Conservation (phyloP, 2,888 invertebrate species). For the Acleris emargana region DNA sequence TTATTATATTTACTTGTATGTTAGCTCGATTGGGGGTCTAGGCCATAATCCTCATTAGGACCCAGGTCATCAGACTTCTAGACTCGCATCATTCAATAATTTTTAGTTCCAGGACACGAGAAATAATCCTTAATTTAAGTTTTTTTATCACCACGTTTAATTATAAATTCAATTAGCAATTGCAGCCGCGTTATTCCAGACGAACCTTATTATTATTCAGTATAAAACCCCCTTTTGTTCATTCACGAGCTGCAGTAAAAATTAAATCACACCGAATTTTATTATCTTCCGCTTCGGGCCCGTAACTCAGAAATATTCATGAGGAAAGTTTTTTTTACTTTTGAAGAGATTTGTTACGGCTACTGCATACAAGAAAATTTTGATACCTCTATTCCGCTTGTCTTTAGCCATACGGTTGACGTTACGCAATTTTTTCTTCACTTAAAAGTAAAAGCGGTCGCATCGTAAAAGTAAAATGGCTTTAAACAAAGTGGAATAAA, state of each 20-base stretch:
- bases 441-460: too few species aligned
- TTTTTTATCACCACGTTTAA: conserved; percentile 12
- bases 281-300: conserved; percentile 68
- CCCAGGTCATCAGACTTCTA: too few species aligned
- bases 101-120: too few species aligned
- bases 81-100: too few species aligned
- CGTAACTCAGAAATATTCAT: conserved; percentile 75
- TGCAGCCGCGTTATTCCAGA: conserved; percentile 42
- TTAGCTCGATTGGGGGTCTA: too few species aligned
- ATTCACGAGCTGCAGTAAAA: conserved; percentile 68
- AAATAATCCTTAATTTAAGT: not conserved
- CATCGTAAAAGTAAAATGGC: too few species aligned
- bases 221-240: conserved; percentile 66
- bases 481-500: too few species aligned
- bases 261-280: conserved; percentile 72
- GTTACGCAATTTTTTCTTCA: too few species aligned
- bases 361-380: not conserved
- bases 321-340: conserved; percentile 62
- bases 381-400: not conserved
- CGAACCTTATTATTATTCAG: conserved; percentile 63
- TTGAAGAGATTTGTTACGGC: conserved; percentile 51
- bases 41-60: too few species aligned
- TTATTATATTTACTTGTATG: too few species aligned
- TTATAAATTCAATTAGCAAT: conserved; percentile 25
- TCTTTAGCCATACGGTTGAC: too few species aligned